phyloP scores from a whole-genome alignment of 2,797 vertebrate species.

The Sciurus vulgaris region DNA sequence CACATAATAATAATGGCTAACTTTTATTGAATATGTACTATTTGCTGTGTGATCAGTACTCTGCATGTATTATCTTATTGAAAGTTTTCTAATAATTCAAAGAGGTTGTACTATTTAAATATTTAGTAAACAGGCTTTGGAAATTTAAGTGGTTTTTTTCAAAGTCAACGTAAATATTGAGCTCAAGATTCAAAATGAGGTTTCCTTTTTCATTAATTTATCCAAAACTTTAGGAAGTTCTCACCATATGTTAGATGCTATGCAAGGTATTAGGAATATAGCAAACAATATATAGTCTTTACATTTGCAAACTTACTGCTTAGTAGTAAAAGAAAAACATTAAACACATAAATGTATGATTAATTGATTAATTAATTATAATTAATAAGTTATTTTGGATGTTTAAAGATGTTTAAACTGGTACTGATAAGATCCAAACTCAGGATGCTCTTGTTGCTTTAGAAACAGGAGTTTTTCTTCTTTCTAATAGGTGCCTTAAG shows the following conservation, averaged over 20 bases:
- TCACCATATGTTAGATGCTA: not conserved
- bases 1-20: not conserved
- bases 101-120: not conserved
- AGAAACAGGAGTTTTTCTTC: not conserved
- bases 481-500: not conserved
- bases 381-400: not conserved
- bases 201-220: not conserved
- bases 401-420: not conserved
- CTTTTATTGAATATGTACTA: not conserved
- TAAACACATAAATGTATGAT: not conserved
- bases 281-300: not conserved
- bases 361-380: not conserved
- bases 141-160: not conserved
- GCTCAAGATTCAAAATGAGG: not conserved
- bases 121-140: not conserved
- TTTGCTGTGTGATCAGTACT: not conserved
- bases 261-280: not conserved
- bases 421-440: not conserved
- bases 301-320: not conserved
- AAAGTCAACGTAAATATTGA: constrained; percentile 2
- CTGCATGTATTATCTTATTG: not conserved
- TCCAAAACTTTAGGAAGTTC: not conserved
- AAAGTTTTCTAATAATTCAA: not conserved
- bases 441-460: not conserved
- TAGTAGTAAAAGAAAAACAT: not conserved